Evolutionary conservation across 2,888 invertebrate genomes (phyloP).

Genomic region (Ferrisia virgata): DNA sequence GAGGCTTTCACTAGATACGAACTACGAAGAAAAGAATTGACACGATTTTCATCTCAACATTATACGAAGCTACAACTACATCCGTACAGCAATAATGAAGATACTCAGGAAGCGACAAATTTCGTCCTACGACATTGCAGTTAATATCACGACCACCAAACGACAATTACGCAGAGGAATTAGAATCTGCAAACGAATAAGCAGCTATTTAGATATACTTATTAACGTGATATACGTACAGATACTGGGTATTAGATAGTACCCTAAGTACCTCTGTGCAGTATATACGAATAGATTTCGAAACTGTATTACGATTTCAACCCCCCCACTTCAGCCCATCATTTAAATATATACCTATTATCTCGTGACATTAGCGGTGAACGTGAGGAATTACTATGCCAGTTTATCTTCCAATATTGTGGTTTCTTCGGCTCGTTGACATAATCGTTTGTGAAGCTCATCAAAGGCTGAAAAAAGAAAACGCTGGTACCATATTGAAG

Average conservation of each 20-base stretch:
- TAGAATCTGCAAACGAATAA: no score
- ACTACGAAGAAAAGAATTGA: no score
- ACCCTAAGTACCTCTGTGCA: no score
- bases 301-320: not conserved
- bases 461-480: not conserved
- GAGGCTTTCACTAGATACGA: not conserved
- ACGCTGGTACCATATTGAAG: not conserved
- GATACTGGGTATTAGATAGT: no score
- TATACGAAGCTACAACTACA: not conserved
- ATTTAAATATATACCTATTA: not conserved
- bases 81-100: not conserved
- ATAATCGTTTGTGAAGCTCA: conserved; percentile 1
- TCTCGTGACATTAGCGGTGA: not conserved
- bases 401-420: conserved; percentile 23
- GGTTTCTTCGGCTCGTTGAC: not conserved
- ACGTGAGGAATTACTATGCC: not conserved
- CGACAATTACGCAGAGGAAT: no score
- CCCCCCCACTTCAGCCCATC: not conserved
- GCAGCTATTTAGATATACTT: no score
- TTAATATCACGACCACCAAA: not conserved
- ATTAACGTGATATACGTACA: no score
- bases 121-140: not conserved
- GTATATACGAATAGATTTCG: not conserved
- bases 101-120: not conserved
- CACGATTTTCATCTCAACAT: not conserved